A percentile compares a stretch with the other conserved stretches of the same genome.
Evolutionary conservation across 2,888 invertebrate genomes (phyloP).

Genomic region (Cabera pusaria): DNA sequence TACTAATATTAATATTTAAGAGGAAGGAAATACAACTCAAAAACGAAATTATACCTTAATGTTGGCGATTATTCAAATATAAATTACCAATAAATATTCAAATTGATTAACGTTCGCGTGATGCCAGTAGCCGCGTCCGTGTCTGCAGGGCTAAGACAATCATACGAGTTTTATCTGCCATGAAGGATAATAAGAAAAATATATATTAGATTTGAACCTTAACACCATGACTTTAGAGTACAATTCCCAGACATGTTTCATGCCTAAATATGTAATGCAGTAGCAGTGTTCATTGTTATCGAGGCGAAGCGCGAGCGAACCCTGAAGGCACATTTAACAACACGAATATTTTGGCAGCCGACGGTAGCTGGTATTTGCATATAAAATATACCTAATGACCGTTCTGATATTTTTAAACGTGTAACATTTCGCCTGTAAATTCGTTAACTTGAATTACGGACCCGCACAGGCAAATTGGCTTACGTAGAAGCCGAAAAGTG

Average conservation of each 20-base stretch:
- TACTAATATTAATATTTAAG: constrained; percentile 1
- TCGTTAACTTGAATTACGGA: constrained; percentile 7
- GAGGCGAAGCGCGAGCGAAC: constrained; percentile 38
- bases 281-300: constrained; percentile 30
- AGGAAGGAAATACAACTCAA: constrained; percentile 29
- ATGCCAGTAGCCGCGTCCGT: constrained; percentile 65
- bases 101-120: constrained; percentile 55
- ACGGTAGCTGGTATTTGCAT: constrained; percentile 36
- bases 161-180: constrained; percentile 23
- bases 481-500: too few species aligned
- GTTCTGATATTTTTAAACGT: constrained; percentile 22
- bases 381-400: constrained; percentile 22
- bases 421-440: constrained; percentile 16
- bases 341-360: constrained; percentile 43
- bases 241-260: constrained; percentile 13
- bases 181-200: constrained; percentile 7
- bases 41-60: constrained; percentile 19
- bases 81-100: constrained; percentile 39
- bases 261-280: constrained; percentile 14
- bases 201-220: constrained; percentile 10
- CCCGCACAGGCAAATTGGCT: too few species aligned
- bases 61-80: constrained; percentile 31
- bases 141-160: constrained; percentile 47
- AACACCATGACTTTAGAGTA: constrained; percentile 15
- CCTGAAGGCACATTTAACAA: constrained; percentile 46